A percentile compares a stretch with the other conserved stretches of the same genome.
Evolutionary conservation across 2,888 invertebrate genomes (phyloP).

Genomic region (Choristoneura rosaceana): DNA sequence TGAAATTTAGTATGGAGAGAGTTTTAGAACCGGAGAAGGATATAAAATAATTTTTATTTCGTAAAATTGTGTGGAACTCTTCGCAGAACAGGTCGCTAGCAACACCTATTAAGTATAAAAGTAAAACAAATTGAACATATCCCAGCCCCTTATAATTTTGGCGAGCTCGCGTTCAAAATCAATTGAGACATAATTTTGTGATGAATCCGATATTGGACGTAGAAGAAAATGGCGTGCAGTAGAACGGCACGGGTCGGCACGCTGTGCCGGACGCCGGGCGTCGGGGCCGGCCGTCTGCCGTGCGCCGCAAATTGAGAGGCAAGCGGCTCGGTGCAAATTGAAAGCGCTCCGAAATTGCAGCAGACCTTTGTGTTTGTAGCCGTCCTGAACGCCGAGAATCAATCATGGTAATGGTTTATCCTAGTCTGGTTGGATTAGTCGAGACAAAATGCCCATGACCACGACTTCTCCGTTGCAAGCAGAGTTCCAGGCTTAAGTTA

Average conservation of each 20-base stretch:
- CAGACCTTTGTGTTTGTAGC: constrained; percentile 80
- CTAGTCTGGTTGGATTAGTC: constrained; percentile 77
- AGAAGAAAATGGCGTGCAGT: constrained; percentile 42
- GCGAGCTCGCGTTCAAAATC: not conserved
- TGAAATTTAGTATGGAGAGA: no score
- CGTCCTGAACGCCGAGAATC: constrained; percentile 72
- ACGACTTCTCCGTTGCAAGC: constrained; percentile 52
- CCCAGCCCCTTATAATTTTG: not conserved
- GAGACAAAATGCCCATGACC: constrained; percentile 60
- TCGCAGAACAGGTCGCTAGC: no score
- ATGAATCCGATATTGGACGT: constrained; percentile 37
- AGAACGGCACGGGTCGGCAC: constrained; percentile 15
- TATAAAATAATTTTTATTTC: no score
- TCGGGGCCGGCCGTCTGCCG: constrained; percentile 19
- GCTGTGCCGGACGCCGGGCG: constrained; percentile 25
- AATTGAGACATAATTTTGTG: constrained; percentile 9
- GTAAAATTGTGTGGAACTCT: no score
- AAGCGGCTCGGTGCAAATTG: constrained; percentile 77
- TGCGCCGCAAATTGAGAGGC: constrained; percentile 72
- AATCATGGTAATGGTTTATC: constrained; percentile 81
- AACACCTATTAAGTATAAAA: no score
- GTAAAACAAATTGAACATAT: not conserved
- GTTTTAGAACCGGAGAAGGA: no score
- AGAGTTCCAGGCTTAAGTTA: no score
- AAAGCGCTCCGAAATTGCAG: constrained; percentile 77